Evolutionary conservation across 2,888 invertebrate genomes (phyloP).

Genomic region (Argyresthia goedartella): DNA sequence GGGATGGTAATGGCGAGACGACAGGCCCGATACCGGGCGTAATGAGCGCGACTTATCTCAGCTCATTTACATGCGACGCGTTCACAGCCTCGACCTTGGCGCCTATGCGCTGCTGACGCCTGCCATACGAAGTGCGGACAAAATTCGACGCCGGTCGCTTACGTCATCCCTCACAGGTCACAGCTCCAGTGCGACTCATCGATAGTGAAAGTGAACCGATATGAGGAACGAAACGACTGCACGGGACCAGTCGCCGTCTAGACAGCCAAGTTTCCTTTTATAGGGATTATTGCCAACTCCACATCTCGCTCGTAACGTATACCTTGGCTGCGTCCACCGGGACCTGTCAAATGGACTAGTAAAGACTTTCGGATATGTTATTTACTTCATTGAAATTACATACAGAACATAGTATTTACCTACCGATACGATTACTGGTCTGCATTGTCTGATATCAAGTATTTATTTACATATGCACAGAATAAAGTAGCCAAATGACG

Average conservation of each 20-base stretch:
- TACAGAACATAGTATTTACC: no score
- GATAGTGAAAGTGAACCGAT: constrained; percentile 11
- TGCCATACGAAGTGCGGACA: constrained; percentile 23
- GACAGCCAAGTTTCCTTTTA: constrained; percentile 1
- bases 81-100: constrained; percentile 59
- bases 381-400: no score
- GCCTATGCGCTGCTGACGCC: constrained; percentile 32
- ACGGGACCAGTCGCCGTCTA: not conserved
- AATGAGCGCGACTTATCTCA: constrained; percentile 61
- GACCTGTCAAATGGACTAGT: no score
- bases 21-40: constrained; percentile 44
- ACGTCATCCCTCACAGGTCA: constrained; percentile 3
- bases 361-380: no score
- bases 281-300: not conserved
- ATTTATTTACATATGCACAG: no score
- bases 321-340: no score
- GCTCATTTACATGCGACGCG: constrained; percentile 61
- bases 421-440: no score
- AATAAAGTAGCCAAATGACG: no score
- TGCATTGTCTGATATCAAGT: no score
- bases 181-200: not conserved
- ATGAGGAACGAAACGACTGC: constrained; percentile 12
- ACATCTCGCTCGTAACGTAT: no score
- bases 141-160: constrained; percentile 22
- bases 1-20: constrained; percentile 43